These are phyloP conservation scores for Mus minutoides DNA, from an alignment of 2,797 vertebrate species.

Conservation along the genomic window DNA sequence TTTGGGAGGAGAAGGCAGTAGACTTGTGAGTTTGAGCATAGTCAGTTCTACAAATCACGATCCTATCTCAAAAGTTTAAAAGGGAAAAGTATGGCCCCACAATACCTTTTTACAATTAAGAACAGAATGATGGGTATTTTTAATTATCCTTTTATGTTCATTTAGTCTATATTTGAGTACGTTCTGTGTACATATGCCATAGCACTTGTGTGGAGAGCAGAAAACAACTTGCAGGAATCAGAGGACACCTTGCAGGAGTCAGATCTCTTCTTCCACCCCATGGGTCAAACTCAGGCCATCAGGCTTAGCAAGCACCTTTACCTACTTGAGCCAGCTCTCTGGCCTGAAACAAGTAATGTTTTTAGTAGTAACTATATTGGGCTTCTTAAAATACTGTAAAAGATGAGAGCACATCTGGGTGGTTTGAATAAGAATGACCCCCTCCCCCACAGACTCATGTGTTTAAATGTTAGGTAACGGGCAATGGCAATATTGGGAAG, in stretches of 20 bases:
- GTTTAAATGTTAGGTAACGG: neutral
- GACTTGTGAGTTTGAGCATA: neutral
- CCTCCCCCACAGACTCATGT: too few species aligned
- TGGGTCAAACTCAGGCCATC: neutral
- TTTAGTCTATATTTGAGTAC: neutral
- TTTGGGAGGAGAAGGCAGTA: neutral
- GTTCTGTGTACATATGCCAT: neutral
- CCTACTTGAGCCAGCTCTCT: neutral
- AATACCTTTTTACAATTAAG: neutral
- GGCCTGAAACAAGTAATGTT: neutral
- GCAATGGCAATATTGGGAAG: neutral
- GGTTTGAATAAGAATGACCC: neutral
- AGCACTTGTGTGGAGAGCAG: neutral
- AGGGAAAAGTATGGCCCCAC: neutral
- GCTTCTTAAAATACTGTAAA: neutral
- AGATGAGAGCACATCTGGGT: neutral
- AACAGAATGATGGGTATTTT: neutral
- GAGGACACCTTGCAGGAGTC: neutral
- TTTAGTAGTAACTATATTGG: neutral
- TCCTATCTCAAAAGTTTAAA: neutral
- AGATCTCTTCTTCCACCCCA: neutral
- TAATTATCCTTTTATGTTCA: neutral
- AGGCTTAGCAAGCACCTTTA: neutral
- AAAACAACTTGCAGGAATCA: neutral
- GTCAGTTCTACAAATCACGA: neutral